Evolutionary conservation across 2,113 vertebrate species (phyloP).

Genomic region (Ptychochromis oligacanthus): DNA sequence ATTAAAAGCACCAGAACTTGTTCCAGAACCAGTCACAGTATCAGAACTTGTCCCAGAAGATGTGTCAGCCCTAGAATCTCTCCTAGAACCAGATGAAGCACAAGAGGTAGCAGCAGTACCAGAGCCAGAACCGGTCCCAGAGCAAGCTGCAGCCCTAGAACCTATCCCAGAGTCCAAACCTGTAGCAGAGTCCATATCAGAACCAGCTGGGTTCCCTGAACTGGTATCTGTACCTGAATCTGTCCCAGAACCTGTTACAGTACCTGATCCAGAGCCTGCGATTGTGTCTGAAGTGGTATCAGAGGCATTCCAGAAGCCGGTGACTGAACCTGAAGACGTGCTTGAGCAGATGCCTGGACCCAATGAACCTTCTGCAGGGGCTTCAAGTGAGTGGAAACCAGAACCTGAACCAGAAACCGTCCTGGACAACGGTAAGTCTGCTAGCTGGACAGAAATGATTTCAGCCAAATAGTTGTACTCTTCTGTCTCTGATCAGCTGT

Average conservation of each 20-base stretch:
- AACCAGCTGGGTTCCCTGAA: not conserved
- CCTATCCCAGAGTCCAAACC: not conserved
- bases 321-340: not conserved
- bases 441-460: not conserved
- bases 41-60: not conserved
- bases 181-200: not conserved
- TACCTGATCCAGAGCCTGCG: not conserved
- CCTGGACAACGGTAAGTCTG: conserved; percentile 32
- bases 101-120: not conserved
- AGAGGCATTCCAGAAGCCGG: not conserved
- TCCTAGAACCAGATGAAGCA: not conserved
- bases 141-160: not conserved
- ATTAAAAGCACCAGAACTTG: not conserved
- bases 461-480: not conserved
- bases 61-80: not conserved
- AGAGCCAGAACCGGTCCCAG: not conserved
- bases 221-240: not conserved
- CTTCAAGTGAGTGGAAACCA: not conserved
- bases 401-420: conserved; percentile 30
- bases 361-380: conserved; percentile 15
- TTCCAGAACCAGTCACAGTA: not conserved
- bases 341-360: not conserved
- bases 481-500: not conserved
- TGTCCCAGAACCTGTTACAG: not conserved
- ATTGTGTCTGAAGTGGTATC: not conserved